A percentile compares a stretch with the other conserved stretches of the same genome.
Evolutionary conservation across 1,140 invertebrate species (phyloP).

Genomic region (Drosophila cardini): DNA sequence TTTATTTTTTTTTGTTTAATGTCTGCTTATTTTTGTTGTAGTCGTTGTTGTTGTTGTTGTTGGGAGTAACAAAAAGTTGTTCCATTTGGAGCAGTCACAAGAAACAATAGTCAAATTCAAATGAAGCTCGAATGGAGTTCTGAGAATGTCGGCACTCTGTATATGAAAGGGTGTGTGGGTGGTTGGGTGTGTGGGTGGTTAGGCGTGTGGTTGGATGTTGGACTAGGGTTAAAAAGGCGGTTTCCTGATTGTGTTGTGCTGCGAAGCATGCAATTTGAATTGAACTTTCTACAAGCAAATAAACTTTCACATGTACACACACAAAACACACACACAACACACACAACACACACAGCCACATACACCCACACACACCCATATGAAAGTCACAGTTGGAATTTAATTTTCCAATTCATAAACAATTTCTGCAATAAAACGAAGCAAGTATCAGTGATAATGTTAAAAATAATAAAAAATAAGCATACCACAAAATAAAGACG

Average conservation of each 20-base stretch:
- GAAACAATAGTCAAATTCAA: slow-evolving; percentile 56
- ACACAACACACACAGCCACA: slow-evolving; percentile 11
- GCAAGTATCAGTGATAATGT: slow-evolving; percentile 74
- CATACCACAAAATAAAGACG: slow-evolving; percentile 49
- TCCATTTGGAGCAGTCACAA: slow-evolving; percentile 22
- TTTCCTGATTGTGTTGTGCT: slow-evolving; percentile 59
- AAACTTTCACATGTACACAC: slow-evolving; percentile 49
- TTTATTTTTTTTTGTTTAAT: slow-evolving; percentile 31
- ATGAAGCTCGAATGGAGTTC: slow-evolving; percentile 24
- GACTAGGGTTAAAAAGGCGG: not conserved
- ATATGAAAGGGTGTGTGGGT: not conserved
- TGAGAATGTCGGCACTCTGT: not conserved
- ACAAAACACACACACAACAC: not conserved
- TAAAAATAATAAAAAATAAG: slow-evolving; percentile 63
- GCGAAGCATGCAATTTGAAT: slow-evolving; percentile 74
- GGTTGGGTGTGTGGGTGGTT: slow-evolving; percentile 1
- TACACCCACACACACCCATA: not conserved
- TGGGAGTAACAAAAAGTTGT: slow-evolving; percentile 13
- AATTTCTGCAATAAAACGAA: slow-evolving; percentile 74
- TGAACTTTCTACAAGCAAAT: slow-evolving; percentile 76
- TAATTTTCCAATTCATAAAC: slow-evolving; percentile 81
- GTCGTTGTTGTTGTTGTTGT: slow-evolving; percentile 1
- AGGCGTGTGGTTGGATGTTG: too few relatives aligned
- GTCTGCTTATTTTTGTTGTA: slow-evolving; percentile 16
- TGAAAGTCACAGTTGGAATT: slow-evolving; percentile 53